Evolutionary conservation across 2,888 invertebrate genomes (phyloP), one percentile per base, ranked within the genome.

Genomic region (Malacosoma neustria): DNA sequence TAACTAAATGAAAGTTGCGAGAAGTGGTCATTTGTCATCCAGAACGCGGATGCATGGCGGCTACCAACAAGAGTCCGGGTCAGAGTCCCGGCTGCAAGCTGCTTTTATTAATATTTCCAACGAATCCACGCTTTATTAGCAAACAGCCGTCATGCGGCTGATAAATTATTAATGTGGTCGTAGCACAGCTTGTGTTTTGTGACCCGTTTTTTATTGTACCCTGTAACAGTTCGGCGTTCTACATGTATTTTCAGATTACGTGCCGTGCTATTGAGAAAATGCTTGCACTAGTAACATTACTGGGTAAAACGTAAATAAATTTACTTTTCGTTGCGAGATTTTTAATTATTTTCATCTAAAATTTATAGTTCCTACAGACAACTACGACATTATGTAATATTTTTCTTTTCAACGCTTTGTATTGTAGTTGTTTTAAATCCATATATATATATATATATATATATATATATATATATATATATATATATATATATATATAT

Each of bases 81-180:
- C 54, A 63, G 63, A 61, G 71, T 74, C 74, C 76, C 74, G 72
- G 65, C 62, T 69, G 74, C 79, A 75, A 66, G 73, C 75, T 72
- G 79, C 77, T 81, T 82, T 85, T 84, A 84, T 85, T 85, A 82
- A 85, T 84, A 85, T 84, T 84, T 82, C 75, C 79, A 77, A 67
- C 60, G 76, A 82, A 79, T 77, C 76, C 69, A 68, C 76, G 84
- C 80, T 84, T 84, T 85, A 85, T 85, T 85, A 84, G 84, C 80
- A 82, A 84, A 84, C 84, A 82, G 74, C 74, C 77, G 84, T 85
- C 84, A 82, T 79, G 73, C 59, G 82, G 75, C 80, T 82, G 82
- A 84, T 84, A 84, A 84, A 84, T 85, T 85, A 85, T 85, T 82
- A 84, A 85, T 81, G 84, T 72, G 84, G 84, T 80, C 61, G 59